Percentiles rank a stretch among this genome's conserved stretches.
phyloP scores from a whole-genome alignment of 2,113 vertebrate species.

The Polypterus senegalus region DNA sequence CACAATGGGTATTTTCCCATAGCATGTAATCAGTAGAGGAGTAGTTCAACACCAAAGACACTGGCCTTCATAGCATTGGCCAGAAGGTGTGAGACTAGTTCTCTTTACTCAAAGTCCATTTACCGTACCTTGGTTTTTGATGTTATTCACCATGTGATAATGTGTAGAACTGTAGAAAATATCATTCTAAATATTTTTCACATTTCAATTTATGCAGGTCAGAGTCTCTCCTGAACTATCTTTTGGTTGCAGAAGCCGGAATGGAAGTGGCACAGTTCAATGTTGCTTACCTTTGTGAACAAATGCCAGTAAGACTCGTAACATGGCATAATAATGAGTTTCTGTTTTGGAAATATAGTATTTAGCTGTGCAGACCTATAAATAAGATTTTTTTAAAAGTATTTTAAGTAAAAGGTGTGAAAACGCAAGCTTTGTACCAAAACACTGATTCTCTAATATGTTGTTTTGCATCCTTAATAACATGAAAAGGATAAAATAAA shows the following conservation, averaged over 20 bases:
- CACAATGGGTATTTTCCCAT: too few species aligned
- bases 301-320: constrained; percentile 50
- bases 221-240: constrained; percentile 70
- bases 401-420: too few species aligned
- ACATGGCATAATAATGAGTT: constrained; percentile 10
- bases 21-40: too few species aligned
- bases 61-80: too few species aligned
- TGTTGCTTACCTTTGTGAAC: constrained; percentile 77
- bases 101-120: constrained; percentile 9
- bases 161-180: too few species aligned
- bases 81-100: too few species aligned
- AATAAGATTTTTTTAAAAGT: constrained; percentile 5
- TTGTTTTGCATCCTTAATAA: too few species aligned
- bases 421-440: too few species aligned
- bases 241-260: constrained; percentile 77
- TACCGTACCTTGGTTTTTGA: constrained; percentile 30
- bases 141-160: constrained; percentile 23
- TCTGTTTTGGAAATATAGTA: constrained; percentile 14
- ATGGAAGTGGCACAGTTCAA: constrained; percentile 83
- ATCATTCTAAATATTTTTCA: background rate
- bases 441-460: too few species aligned
- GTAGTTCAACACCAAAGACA: too few species aligned
- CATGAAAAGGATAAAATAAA: too few species aligned
- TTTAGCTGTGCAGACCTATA: background rate
- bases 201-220: constrained; percentile 46